A percentile compares a stretch with the other conserved stretches of the same genome.
Conservation (phyloP, 2,888 invertebrate species). For the Thysanoteuthis rhombus region DNA sequence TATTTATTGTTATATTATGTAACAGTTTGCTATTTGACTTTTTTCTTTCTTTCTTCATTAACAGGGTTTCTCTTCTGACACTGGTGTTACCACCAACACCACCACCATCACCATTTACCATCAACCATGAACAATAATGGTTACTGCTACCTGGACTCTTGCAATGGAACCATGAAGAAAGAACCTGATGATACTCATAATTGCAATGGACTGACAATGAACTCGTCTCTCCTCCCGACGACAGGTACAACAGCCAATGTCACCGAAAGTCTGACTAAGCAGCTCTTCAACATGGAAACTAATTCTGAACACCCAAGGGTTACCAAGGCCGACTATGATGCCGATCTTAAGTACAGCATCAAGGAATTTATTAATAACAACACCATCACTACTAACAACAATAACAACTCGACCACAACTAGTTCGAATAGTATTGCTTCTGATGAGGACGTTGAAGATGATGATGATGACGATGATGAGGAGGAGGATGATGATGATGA, state of each 20-base stretch:
- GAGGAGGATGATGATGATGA: neutral
- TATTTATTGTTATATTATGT: no score
- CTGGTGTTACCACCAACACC: neutral
- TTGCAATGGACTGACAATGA: neutral
- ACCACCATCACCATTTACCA: no score
- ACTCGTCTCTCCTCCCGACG: neutral
- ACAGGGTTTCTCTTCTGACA: neutral
- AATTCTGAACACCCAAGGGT: neutral
- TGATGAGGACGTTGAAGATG: neutral
- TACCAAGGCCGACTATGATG: neutral
- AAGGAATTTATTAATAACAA: neutral
- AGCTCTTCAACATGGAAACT: neutral
- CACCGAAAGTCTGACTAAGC: neutral
- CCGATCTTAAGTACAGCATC: neutral
- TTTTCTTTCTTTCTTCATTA: neutral
- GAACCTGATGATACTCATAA: neutral
- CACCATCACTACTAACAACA: neutral
- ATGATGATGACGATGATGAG: neutral
- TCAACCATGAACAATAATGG: slow-evolving; percentile 26
- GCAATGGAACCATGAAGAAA: neutral
- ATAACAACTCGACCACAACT: neutral
- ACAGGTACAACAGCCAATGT: neutral
- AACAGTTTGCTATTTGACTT: neutral
- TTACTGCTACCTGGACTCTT: neutral
- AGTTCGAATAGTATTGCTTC: neutral